Percentiles rank a stretch among this genome's conserved stretches.
Evolutionary conservation across 2,113 vertebrate genomes (phyloP).

Genomic region (Phaethornis superciliosus): DNA sequence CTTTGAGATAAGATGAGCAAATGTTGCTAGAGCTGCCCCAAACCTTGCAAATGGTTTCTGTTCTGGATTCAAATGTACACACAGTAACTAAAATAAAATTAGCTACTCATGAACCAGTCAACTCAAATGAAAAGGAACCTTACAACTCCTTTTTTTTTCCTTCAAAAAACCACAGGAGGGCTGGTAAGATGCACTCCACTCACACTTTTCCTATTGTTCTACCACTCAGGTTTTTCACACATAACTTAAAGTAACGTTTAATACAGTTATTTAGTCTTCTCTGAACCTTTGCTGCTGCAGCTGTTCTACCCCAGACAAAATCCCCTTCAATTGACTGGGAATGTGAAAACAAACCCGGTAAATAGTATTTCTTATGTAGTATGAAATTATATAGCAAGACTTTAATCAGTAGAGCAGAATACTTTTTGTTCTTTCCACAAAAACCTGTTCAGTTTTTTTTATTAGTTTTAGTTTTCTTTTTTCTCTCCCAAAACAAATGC

Average conservation of each 20-base stretch:
- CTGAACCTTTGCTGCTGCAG: neutral
- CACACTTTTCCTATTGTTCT: neutral
- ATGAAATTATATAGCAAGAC: neutral
- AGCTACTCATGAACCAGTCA: neutral
- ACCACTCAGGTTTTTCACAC: neutral
- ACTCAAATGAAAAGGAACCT: neutral
- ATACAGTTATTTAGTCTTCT: neutral
- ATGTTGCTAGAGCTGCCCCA: neutral
- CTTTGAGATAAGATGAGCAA: neutral
- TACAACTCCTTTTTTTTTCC: neutral
- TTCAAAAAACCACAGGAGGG: neutral
- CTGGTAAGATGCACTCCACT: neutral
- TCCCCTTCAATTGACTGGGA: neutral
- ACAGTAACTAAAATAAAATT: neutral
- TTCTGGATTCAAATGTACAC: neutral
- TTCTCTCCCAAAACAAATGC: neutral
- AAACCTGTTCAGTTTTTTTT: neutral
- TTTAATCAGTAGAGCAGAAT: neutral
- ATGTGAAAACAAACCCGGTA: neutral
- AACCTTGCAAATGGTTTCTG: neutral
- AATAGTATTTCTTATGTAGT: neutral
- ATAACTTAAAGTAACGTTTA: neutral
- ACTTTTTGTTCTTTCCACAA: neutral
- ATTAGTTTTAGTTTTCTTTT: no score
- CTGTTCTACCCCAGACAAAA: neutral